Conservation (phyloP, 2,797 vertebrate genomes). For the Xenentodon cancila region DNA sequence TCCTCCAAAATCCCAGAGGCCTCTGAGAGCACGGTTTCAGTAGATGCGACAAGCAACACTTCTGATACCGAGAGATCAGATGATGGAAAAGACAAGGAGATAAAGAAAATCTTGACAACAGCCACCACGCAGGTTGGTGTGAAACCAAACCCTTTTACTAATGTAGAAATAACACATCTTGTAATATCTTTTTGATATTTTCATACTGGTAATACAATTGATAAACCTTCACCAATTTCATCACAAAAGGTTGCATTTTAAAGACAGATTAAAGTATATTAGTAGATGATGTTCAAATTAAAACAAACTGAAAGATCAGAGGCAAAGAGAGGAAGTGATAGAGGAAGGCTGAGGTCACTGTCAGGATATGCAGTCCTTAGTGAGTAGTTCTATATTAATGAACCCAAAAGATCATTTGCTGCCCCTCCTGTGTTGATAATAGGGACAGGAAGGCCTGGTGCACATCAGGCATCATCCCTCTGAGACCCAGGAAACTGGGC, state of each 20-base stretch:
- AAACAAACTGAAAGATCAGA: background rate
- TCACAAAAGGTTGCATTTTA: too few relatives aligned
- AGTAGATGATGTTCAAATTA: slow-evolving; percentile 6
- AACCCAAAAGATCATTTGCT: slow-evolving; percentile 42
- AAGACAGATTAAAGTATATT: slow-evolving; percentile 3
- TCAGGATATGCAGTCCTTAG: slow-evolving; percentile 34
- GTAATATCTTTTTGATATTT: too few relatives aligned
- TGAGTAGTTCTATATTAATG: slow-evolving; percentile 46
- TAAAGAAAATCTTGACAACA: slow-evolving; percentile 92
- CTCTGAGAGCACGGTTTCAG: slow-evolving; percentile 73
- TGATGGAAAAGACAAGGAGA: slow-evolving; percentile 90
- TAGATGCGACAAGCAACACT: slow-evolving; percentile 83
- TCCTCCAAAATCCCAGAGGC: slow-evolving; percentile 81
- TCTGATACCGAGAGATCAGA: slow-evolving; percentile 90
- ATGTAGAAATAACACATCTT: too few relatives aligned
- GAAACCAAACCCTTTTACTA: too few relatives aligned
- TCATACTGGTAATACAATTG: too few relatives aligned
- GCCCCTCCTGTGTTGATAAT: slow-evolving; percentile 42
- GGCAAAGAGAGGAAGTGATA: background rate
- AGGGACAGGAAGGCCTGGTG: slow-evolving; percentile 56
- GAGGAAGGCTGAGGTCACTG: slow-evolving; percentile 19
- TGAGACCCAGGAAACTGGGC: slow-evolving; percentile 66
- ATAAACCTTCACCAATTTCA: too few relatives aligned
- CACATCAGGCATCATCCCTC: slow-evolving; percentile 52
- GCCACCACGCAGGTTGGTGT: slow-evolving; percentile 90